phyloP scores from a whole-genome alignment of 1,140 invertebrate species.

The Drosophila murphyi region DNA sequence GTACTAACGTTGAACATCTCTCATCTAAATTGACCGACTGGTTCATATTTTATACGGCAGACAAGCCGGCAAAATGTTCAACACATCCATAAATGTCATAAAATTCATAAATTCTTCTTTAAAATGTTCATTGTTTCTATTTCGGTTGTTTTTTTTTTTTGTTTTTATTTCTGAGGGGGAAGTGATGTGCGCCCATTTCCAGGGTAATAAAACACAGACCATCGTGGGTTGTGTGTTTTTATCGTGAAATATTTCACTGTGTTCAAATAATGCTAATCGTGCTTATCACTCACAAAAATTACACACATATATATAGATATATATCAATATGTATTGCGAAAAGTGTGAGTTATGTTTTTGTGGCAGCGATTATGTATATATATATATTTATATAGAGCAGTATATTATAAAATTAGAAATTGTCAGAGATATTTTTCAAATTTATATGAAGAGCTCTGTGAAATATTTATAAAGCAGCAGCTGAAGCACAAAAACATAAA shows the following conservation, averaged over 20 bases:
- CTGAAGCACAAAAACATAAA: neutral
- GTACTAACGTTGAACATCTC: constrained; percentile 30
- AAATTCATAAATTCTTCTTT: constrained; percentile 61
- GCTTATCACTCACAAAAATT: too few species aligned
- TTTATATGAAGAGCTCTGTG: constrained; percentile 16
- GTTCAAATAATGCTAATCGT: too few species aligned
- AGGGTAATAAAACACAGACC: too few species aligned
- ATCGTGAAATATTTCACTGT: too few species aligned
- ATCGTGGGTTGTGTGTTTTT: too few species aligned
- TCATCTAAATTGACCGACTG: constrained; percentile 57
- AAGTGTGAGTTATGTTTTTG: neutral
- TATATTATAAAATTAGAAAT: constrained; percentile 40
- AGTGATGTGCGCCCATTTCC: too few species aligned
- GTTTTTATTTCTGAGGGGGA: too few species aligned
- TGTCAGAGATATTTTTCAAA: constrained; percentile 32
- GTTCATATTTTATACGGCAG: constrained; percentile 59
- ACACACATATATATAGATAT: too few species aligned
- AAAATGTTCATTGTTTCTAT: constrained; percentile 54
- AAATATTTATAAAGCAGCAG: constrained; percentile 9
- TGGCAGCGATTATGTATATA: neutral
- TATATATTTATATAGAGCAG: neutral
- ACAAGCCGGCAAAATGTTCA: constrained; percentile 48
- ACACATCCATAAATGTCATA: constrained; percentile 69
- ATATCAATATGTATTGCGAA: neutral
- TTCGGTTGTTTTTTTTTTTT: too few species aligned